Percentiles rank a stretch among this genome's conserved stretches.
phyloP scores from a whole-genome alignment of 2,888 invertebrate species.

The Micoletzkya japonica region DNA sequence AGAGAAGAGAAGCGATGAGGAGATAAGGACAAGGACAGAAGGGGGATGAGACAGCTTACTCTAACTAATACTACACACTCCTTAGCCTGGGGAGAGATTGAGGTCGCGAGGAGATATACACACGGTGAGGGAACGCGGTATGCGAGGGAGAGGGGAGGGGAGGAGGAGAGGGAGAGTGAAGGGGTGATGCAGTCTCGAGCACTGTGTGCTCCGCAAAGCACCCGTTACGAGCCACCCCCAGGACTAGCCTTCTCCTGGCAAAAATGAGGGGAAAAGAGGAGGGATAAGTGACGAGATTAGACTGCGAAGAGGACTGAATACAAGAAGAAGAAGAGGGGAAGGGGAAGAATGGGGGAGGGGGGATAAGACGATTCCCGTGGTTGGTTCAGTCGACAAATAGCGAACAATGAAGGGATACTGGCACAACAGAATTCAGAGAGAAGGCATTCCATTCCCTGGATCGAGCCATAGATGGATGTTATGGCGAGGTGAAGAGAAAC shows the following conservation, averaged over 20 bases:
- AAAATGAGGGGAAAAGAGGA: constrained; percentile 4
- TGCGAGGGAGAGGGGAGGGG: constrained; percentile 11
- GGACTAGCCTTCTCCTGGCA: too few relatives aligned
- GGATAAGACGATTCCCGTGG: too few relatives aligned
- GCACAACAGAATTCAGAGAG: too few relatives aligned
- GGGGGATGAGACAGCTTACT: constrained; percentile 7
- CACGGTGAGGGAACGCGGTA: constrained; percentile 17
- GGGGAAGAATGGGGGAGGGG: background rate
- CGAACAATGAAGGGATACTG: too few relatives aligned
- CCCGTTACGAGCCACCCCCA: too few relatives aligned
- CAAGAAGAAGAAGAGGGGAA: background rate
- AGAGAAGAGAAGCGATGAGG: constrained; percentile 3
- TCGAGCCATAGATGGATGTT: too few relatives aligned
- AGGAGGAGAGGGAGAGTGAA: constrained; percentile 15
- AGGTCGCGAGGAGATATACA: background rate
- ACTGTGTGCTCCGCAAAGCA: constrained; percentile 14
- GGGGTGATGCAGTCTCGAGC: constrained; percentile 27
- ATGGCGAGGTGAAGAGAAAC: too few relatives aligned
- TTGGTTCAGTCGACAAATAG: too few relatives aligned
- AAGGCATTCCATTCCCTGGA: too few relatives aligned
- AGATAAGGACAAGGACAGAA: constrained; percentile 1
- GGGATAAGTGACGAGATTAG: background rate
- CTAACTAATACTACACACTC: background rate
- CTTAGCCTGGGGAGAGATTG: background rate
- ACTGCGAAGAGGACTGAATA: too few relatives aligned